These are phyloP conservation scores for Stegophylla sp. DNA, from an alignment of 2,888 invertebrate genomes.

Conservation along the genomic window DNA sequence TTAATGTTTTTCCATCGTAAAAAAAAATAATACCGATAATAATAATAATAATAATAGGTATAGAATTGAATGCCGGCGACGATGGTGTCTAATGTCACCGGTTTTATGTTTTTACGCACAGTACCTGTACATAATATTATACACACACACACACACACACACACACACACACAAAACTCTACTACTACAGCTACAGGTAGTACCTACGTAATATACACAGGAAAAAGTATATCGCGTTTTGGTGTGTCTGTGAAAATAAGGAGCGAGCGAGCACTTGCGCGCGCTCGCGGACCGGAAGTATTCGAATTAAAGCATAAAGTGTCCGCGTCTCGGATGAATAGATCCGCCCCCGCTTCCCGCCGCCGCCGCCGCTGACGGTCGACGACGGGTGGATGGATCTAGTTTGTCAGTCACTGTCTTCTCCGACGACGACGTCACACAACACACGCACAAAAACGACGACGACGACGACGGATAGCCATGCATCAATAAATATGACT, in stretches of 20 bases:
- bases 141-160: no score
- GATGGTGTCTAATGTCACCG: not conserved
- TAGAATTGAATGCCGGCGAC: not conserved
- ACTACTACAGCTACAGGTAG: not conserved
- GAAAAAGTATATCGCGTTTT: conserved; percentile 52
- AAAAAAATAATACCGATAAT: conserved; percentile 13
- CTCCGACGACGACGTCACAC: not conserved
- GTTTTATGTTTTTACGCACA: not conserved
- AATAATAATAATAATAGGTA: conserved; percentile 14
- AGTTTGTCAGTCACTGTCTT: conserved; percentile 50
- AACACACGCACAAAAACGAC: conserved; percentile 31
- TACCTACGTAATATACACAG: not conserved
- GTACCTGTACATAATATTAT: no score
- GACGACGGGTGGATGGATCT: conserved; percentile 20
- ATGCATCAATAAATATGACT: conserved; percentile 57
- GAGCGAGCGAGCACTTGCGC: not conserved
- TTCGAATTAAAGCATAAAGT: conserved; percentile 60
- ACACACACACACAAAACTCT: not conserved
- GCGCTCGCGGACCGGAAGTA: conserved; percentile 59
- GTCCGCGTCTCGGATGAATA: conserved; percentile 58
- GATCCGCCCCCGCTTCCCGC: conserved; percentile 23
- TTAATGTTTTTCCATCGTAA: not conserved
- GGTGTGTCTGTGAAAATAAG: conserved; percentile 44
- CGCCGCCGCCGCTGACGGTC: not conserved
- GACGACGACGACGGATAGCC: conserved; percentile 28